These are phyloP conservation scores for Aviceda subcristata DNA, from an alignment of 2,113 vertebrate genomes.

Conservation along the genomic window DNA sequence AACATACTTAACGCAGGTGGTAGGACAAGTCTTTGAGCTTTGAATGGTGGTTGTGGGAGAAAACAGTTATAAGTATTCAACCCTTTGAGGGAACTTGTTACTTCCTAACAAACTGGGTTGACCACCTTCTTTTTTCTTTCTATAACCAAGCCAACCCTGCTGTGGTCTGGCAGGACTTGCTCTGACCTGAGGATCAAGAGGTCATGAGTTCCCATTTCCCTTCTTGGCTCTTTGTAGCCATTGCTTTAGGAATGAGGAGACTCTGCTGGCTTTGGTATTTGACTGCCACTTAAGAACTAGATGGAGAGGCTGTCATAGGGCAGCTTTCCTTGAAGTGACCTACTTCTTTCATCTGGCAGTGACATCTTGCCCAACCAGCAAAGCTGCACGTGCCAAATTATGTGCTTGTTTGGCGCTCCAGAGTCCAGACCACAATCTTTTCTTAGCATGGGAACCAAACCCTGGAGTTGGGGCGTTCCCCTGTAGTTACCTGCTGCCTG, in stretches of 20 bases:
- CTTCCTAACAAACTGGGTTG: neutral
- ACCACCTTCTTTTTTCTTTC: neutral
- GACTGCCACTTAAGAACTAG: neutral
- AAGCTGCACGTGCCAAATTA: neutral
- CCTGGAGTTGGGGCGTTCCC: neutral
- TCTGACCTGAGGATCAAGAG: neutral
- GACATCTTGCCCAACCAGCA: neutral
- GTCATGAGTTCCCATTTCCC: neutral
- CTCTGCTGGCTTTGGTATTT: neutral
- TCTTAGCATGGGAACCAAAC: neutral
- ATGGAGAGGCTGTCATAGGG: neutral
- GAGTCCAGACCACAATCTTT: neutral
- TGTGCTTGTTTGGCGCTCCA: neutral
- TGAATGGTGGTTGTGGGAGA: neutral
- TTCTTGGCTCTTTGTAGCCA: neutral
- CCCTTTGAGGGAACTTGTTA: neutral
- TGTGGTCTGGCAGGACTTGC: neutral
- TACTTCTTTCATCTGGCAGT: neutral
- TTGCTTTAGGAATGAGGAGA: neutral
- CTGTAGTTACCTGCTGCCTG: neutral
- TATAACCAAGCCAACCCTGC: neutral
- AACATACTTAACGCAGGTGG: neutral
- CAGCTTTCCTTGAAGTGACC: neutral
- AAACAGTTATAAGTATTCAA: neutral
- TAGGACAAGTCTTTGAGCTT: neutral